Conservation (phyloP, 2,113 vertebrate species). For the Poeciliopsis turrubarensis region DNA sequence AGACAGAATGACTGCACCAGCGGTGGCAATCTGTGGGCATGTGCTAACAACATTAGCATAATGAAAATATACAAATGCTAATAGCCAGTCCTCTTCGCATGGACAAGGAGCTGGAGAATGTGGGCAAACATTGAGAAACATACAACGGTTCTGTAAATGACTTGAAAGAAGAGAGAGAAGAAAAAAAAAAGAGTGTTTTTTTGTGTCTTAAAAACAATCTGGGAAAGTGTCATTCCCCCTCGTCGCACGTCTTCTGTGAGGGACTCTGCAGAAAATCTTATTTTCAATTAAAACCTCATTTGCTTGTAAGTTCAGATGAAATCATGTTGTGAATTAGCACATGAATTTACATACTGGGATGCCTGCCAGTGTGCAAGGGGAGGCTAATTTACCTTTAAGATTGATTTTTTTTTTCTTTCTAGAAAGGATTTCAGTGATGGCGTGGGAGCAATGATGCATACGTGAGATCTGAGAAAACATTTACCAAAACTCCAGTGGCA, state of each 20-base stretch:
- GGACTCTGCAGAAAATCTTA: conserved; percentile 90
- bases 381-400: conserved; percentile 82
- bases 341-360: conserved; percentile 97
- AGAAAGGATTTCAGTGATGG: conserved; percentile 85
- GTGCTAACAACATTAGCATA: conserved; percentile 99
- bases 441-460: conserved; percentile 81
- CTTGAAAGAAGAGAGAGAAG: conserved; percentile 81
- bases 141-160: conserved; percentile 85
- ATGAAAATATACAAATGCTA: conserved; percentile 99
- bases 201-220: conserved; percentile 76
- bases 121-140: conserved; percentile 86
- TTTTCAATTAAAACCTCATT: conserved; percentile 99
- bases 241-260: conserved; percentile 90
- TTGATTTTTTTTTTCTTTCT: conserved; percentile 68
- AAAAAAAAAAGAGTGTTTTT: conserved; percentile 65
- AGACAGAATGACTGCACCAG: conserved; percentile 98
- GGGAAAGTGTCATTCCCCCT: conserved; percentile 81
- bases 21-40: conserved; percentile 99
- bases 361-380: conserved; percentile 85
- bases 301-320: conserved; percentile 98
- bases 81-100: conserved; percentile 94
- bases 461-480: conserved; percentile 62
- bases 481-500: conserved; percentile 62
- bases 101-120: conserved; percentile 92
- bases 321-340: conserved; percentile 98